Evolutionary conservation across 2,888 invertebrate species (phyloP).

Genomic region (Corbicula japonica): DNA sequence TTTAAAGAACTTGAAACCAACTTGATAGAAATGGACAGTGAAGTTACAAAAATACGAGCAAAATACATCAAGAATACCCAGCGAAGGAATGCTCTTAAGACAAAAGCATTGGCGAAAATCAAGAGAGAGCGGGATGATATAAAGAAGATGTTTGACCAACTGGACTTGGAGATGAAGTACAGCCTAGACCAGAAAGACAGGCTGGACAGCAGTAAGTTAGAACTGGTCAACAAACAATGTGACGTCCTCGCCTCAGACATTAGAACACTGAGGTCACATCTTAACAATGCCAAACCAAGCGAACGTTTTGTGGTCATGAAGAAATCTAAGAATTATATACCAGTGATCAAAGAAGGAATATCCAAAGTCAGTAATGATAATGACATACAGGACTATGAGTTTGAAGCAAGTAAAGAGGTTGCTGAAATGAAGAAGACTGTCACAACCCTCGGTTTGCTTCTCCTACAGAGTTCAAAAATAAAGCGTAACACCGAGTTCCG

Average conservation of each 20-base stretch:
- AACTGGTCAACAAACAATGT: constrained; percentile 33
- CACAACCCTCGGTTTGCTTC: constrained; percentile 21
- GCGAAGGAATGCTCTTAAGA: constrained; percentile 15
- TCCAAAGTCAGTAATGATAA: constrained; percentile 24
- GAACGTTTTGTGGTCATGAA: constrained; percentile 34
- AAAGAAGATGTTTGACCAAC: constrained; percentile 30
- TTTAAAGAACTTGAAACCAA: constrained; percentile 20
- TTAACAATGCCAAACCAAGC: constrained; percentile 26
- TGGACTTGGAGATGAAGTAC: constrained; percentile 26
- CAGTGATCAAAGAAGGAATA: constrained; percentile 22
- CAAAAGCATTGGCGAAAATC: constrained; percentile 21
- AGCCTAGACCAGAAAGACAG: constrained; percentile 30
- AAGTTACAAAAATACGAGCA: constrained; percentile 11
- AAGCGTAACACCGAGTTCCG: constrained; percentile 27
- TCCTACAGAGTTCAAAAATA: constrained; percentile 30
- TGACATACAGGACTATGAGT: constrained; percentile 35
- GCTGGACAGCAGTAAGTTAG: constrained; percentile 25
- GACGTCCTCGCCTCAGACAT: constrained; percentile 23
- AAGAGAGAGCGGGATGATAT: constrained; percentile 27
- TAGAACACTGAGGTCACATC: constrained; percentile 23
- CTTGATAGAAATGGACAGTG: constrained; percentile 24
- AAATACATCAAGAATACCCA: constrained; percentile 28
- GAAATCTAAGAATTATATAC: constrained; percentile 32
- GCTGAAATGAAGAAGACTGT: constrained; percentile 22
- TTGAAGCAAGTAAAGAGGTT: constrained; percentile 20